Evolutionary conservation across 2,888 invertebrate species (phyloP), one percentile per base, ranked within the genome.

Genomic region (Corythucha ciliata): DNA sequence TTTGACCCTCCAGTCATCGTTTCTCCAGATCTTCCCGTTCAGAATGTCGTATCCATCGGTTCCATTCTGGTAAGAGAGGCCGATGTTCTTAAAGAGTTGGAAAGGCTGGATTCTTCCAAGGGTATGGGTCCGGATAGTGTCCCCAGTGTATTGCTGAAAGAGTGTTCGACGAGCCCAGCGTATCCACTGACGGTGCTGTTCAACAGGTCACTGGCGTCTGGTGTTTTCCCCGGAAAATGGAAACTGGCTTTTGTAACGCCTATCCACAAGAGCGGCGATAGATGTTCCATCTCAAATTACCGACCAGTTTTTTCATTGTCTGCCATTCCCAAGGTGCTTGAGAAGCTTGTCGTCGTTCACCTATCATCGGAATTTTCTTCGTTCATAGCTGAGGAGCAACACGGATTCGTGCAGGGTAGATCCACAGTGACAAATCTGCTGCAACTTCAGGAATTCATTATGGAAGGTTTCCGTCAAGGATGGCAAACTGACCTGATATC

Each of bases 371-470:
- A 39, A 6, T 36, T 46, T 6, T 10, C 18, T 6, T n/a, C 32
- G 4, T 7, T 46, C 7, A 20, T 46, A 7, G 8, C 20, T 16
- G 34, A 14, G 6, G 33, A 29, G 44, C 44, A 44, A 29, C 44
- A 46, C 20, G 46, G 46, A 21, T 36, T 46, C 21, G n/a, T 24
- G 14, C 20, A 14, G 4, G 48, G 37, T 3, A 16, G 48, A 21
- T 48, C 48, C 14, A 37, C 48, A 14, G 20, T 18, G 7, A 48
- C 37, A 7, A 48, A 48, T 18, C 37, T 48, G 12, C 20, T 48
- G 12, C 7, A 4, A 4, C 25, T 36, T 14, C 34, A 37, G 36
- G 37, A 40, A 18, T 24, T 41, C 14, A n/a, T 48, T 5, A 4
- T 48, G 21, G 36, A 24, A 6, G 4, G 25, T n/a, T 36, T 48